Evolutionary conservation across 2,797 vertebrate genomes (phyloP).

Genomic region (Bovichtus diacanthus): DNA sequence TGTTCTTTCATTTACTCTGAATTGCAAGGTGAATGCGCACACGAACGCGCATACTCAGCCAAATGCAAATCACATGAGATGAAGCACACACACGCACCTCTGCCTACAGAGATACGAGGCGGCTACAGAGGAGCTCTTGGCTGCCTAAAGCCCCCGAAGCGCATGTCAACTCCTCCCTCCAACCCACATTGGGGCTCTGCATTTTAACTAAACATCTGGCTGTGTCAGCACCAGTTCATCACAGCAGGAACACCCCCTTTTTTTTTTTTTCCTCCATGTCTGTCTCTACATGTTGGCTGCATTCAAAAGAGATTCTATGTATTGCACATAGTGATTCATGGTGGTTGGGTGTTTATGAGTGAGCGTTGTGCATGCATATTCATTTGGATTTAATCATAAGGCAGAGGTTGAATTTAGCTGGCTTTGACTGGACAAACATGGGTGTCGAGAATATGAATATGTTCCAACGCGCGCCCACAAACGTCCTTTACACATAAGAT

Average conservation of each 20-base stretch:
- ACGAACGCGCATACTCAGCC: constrained; percentile 43
- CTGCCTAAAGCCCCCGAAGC: constrained; percentile 74
- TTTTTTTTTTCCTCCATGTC: constrained; percentile 12
- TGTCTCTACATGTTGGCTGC: constrained; percentile 24
- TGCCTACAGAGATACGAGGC: constrained; percentile 58
- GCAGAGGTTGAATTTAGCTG: constrained; percentile 18
- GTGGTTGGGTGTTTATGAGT: constrained; percentile 7
- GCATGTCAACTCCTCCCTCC: constrained; percentile 70
- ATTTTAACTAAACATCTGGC: constrained; percentile 84
- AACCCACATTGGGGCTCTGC: constrained; percentile 67
- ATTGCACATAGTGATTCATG: constrained; percentile 21
- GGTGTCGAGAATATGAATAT: constrained; percentile 25
- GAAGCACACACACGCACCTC: constrained; percentile 38
- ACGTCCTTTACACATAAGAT: constrained; percentile 41
- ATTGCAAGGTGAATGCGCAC: constrained; percentile 12
- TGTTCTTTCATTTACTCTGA: constrained; percentile 31
- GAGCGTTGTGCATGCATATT: constrained; percentile 35
- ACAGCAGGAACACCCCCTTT: constrained; percentile 59
- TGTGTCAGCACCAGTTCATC: constrained; percentile 81
- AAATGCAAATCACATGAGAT: constrained; percentile 55
- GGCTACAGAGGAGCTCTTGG: constrained; percentile 64
- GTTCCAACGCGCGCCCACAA: constrained; percentile 12
- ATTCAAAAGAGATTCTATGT: constrained; percentile 1
- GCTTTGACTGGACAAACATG: constrained; percentile 22
- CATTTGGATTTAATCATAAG: constrained; percentile 41